Percentiles rank a stretch among this genome's conserved stretches.
These are phyloP conservation scores for Deroplatys truncata DNA, from an alignment of 2,888 invertebrate species.

Conservation along the genomic window DNA sequence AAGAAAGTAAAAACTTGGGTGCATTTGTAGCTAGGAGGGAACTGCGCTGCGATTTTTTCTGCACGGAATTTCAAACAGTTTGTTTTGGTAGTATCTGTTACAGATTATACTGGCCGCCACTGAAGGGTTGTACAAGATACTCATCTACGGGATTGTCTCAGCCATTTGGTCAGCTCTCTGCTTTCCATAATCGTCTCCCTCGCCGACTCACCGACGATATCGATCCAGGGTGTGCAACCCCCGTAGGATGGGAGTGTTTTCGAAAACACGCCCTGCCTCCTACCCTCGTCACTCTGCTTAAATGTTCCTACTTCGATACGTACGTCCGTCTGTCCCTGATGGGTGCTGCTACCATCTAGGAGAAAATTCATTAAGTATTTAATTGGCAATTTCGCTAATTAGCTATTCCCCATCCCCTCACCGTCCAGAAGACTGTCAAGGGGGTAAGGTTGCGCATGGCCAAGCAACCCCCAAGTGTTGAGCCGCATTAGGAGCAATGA, in stretches of 20 bases:
- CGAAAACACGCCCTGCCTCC: neutral
- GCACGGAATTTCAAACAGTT: too few species aligned
- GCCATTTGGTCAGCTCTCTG: neutral
- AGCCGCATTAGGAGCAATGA: neutral
- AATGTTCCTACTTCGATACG: neutral
- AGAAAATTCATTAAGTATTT: slow-evolving; percentile 21
- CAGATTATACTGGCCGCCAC: neutral
- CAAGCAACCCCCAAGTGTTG: neutral
- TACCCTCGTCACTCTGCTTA: neutral
- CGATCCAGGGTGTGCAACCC: neutral
- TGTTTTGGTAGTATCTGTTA: neutral
- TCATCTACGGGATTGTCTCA: neutral
- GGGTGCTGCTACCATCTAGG: slow-evolving; percentile 18
- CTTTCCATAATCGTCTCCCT: neutral
- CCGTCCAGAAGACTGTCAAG: neutral
- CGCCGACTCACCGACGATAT: neutral
- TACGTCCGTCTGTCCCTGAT: slow-evolving; percentile 11
- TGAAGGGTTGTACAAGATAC: neutral
- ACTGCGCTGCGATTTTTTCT: too few species aligned
- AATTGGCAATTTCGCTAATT: slow-evolving; percentile 22
- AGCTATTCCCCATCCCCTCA: neutral
- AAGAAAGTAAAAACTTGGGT: too few species aligned
- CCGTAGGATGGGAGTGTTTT: neutral
- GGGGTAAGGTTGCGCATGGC: neutral
- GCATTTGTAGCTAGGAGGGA: too few species aligned